These are phyloP conservation scores for Sitta carolinensis DNA, from an alignment of 2,797 vertebrate genomes.

Conservation along the genomic window DNA sequence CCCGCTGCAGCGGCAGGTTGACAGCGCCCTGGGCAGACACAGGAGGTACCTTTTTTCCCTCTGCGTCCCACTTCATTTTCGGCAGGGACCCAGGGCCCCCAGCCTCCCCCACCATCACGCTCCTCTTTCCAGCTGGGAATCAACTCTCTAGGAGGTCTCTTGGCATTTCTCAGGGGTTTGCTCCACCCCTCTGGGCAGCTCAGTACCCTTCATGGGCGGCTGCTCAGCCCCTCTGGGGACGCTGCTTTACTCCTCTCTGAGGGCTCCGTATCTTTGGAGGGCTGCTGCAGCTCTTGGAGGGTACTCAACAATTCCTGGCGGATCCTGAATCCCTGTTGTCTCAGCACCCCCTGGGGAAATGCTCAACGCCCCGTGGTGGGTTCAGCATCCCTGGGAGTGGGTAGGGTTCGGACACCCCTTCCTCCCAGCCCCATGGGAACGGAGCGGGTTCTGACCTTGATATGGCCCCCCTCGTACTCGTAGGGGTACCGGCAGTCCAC, in stretches of 20 bases:
- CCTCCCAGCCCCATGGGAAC: not conserved
- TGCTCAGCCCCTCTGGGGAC: not conserved
- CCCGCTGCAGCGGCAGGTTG: too few species aligned
- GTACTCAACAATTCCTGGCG: not conserved
- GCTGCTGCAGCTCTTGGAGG: too few species aligned
- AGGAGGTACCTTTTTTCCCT: too few species aligned
- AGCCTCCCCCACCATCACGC: not conserved
- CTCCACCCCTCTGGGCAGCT: too few species aligned
- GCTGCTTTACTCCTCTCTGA: not conserved
- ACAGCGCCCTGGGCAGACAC: too few species aligned
- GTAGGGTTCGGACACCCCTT: not conserved
- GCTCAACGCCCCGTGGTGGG: not conserved
- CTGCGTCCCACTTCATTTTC: not conserved
- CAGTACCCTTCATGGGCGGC: too few species aligned
- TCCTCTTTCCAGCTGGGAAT: not conserved
- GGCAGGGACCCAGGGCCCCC: too few species aligned
- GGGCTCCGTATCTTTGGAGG: not conserved
- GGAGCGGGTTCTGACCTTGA: conserved; percentile 63
- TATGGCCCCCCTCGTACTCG: conserved; percentile 92
- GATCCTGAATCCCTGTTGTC: not conserved
- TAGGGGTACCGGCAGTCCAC: conserved; percentile 94
- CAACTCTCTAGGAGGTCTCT: too few species aligned
- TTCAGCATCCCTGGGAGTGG: not conserved
- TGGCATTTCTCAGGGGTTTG: not conserved
- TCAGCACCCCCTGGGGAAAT: too few species aligned